Conservation (phyloP, 2,113 vertebrate genomes). For the Marcusenius ussheri region DNA sequence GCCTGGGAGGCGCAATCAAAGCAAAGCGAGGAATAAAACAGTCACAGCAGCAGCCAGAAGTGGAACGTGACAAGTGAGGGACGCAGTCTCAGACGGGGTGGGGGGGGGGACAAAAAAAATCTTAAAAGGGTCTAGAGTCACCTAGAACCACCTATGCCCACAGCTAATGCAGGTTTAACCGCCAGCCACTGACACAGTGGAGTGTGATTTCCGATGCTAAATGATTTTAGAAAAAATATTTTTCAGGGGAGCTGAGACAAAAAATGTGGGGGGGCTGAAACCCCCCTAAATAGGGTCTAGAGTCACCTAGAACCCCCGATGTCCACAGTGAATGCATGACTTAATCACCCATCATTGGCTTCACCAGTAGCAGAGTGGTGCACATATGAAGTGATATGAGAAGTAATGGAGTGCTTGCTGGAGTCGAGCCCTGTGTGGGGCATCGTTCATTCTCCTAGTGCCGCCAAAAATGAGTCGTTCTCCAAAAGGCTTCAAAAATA, state of each 20-base stretch:
- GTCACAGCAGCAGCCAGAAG: neutral
- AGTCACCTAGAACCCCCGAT: neutral
- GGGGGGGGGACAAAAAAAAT: neutral
- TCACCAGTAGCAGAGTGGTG: neutral
- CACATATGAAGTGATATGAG: neutral
- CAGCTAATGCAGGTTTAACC: neutral
- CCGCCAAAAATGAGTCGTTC: neutral
- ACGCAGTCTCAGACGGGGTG: neutral
- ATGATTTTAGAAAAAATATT: neutral
- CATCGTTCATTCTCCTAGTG: neutral
- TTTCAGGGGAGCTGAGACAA: neutral
- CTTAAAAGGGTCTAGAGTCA: neutral
- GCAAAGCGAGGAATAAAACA: neutral
- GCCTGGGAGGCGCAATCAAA: neutral
- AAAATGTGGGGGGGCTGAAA: neutral
- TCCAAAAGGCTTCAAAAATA: conserved; percentile 21
- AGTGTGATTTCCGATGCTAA: neutral
- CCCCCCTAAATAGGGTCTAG: neutral
- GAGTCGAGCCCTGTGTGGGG: neutral
- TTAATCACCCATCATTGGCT: neutral
- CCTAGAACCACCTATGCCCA: neutral
- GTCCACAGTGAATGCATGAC: neutral
- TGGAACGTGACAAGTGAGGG: neutral
- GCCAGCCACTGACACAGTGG: neutral
- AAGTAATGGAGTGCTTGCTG: neutral